phyloP scores from a whole-genome alignment of 2,888 invertebrate species.

The Conistra vaccinii region DNA sequence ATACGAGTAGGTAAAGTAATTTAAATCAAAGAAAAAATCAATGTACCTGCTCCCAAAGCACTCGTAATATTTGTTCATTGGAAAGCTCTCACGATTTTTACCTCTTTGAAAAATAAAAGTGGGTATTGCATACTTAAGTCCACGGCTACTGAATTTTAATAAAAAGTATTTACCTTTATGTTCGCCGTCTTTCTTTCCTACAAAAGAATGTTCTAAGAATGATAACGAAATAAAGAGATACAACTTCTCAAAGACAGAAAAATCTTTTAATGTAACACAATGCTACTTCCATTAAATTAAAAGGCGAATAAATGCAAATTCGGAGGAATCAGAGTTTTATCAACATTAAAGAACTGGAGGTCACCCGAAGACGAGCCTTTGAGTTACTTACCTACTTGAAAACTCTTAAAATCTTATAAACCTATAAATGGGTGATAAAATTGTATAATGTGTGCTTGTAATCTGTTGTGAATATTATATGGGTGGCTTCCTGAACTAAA shows the following conservation, averaged over 20 bases:
- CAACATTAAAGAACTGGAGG: background rate
- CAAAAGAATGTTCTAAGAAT: conserved; percentile 35
- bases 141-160: conserved; percentile 34
- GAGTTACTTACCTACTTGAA: background rate
- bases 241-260: conserved; percentile 52
- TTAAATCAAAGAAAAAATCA: conserved; percentile 41
- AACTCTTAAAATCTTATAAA: background rate
- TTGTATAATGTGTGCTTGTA: no score
- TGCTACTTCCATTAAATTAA: conserved; percentile 47
- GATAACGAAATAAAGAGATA: conserved; percentile 55
- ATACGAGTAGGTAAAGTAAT: conserved; percentile 15
- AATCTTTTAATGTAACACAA: conserved; percentile 54
- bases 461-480: no score
- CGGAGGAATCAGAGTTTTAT: conserved; percentile 24
- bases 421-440: background rate
- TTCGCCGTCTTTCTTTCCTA: conserved; percentile 3
- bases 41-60: background rate
- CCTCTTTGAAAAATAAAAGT: conserved; percentile 41
- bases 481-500: no score
- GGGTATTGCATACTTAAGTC: conserved; percentile 24
- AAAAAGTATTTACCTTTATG: conserved; percentile 31
- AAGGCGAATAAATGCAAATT: conserved; percentile 41
- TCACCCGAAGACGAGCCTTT: background rate
- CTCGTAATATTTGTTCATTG: conserved; percentile 36
- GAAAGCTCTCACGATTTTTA: conserved; percentile 25